Conservation (phyloP, 2,113 vertebrate genomes). For the Solea solea region DNA sequence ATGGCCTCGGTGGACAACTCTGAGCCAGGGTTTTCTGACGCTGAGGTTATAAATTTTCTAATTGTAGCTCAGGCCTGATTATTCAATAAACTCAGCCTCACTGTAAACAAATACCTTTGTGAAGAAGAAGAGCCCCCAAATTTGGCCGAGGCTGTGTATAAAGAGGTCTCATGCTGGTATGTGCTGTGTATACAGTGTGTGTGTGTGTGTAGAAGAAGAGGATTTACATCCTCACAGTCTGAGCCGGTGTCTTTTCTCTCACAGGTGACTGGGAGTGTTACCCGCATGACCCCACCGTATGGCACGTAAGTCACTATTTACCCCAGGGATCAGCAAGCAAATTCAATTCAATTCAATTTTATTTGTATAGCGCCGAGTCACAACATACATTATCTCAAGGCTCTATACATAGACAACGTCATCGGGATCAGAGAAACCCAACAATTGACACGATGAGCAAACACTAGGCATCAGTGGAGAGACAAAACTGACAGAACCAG, state of each 20-base stretch:
- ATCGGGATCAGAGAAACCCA: no score
- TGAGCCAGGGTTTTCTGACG: slow-evolving; percentile 9
- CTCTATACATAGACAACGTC: no score
- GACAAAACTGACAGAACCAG: no score
- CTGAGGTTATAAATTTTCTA: slow-evolving; percentile 49
- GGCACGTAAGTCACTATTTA: slow-evolving; percentile 88
- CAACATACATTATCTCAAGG: no score
- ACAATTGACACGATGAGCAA: no score
- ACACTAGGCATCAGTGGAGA: no score
- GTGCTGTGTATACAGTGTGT: slow-evolving; percentile 57
- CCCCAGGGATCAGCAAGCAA: no score
- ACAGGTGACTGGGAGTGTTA: slow-evolving; percentile 95
- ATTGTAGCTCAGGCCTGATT: slow-evolving; percentile 49
- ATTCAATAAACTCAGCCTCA: slow-evolving; percentile 57
- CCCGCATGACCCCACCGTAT: slow-evolving; percentile 94
- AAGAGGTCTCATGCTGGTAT: slow-evolving; percentile 53
- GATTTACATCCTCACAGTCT: slow-evolving; percentile 22
- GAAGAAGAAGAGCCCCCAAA: slow-evolving; percentile 40
- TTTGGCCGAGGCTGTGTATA: slow-evolving; percentile 56
- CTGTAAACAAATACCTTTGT: slow-evolving; percentile 55
- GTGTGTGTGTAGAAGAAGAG: neutral
- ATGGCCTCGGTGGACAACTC: slow-evolving; percentile 4
- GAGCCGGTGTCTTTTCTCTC: slow-evolving; percentile 49
- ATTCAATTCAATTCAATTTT: no score
- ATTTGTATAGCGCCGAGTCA: no score